Evolutionary conservation across 2,888 invertebrate species (phyloP).

Genomic region (Dolomedes plantarius): DNA sequence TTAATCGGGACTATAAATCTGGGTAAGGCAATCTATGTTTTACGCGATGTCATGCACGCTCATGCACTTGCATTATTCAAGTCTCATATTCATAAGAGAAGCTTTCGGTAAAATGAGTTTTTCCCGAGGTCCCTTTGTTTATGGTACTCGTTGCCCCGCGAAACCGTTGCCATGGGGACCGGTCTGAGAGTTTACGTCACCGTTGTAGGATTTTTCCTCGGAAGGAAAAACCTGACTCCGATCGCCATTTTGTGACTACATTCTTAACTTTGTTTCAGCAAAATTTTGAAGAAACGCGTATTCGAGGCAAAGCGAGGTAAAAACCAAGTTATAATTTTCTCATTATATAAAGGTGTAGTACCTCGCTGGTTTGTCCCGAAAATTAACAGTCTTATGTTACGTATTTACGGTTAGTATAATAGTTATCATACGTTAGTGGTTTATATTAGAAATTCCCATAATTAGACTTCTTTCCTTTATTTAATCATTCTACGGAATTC

Average conservation of each 20-base stretch:
- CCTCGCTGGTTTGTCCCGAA: too few relatives aligned
- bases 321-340: too few relatives aligned
- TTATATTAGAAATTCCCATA: too few relatives aligned
- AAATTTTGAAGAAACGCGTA: too few relatives aligned
- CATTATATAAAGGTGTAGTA: too few relatives aligned
- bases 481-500: too few relatives aligned
- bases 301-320: too few relatives aligned
- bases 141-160: slow-evolving; percentile 34
- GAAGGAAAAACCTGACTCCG: background rate
- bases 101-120: slow-evolving; percentile 59
- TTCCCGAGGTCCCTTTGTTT: slow-evolving; percentile 43
- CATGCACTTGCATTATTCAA: slow-evolving; percentile 57
- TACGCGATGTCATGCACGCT: slow-evolving; percentile 18
- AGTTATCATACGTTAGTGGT: too few relatives aligned
- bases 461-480: too few relatives aligned
- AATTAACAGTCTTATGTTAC: too few relatives aligned
- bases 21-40: slow-evolving; percentile 31
- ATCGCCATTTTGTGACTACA: background rate
- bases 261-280: too few relatives aligned
- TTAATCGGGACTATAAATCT: slow-evolving; percentile 26
- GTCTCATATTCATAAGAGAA: slow-evolving; percentile 61
- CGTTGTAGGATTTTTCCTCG: slow-evolving; percentile 17
- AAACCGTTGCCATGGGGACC: slow-evolving; percentile 35
- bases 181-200: slow-evolving; percentile 25
- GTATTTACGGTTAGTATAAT: too few relatives aligned